A percentile compares a stretch with the other conserved stretches of the same genome.
phyloP scores from a whole-genome alignment of 2,888 invertebrate genomes.

The Lochmaea crataegi region DNA sequence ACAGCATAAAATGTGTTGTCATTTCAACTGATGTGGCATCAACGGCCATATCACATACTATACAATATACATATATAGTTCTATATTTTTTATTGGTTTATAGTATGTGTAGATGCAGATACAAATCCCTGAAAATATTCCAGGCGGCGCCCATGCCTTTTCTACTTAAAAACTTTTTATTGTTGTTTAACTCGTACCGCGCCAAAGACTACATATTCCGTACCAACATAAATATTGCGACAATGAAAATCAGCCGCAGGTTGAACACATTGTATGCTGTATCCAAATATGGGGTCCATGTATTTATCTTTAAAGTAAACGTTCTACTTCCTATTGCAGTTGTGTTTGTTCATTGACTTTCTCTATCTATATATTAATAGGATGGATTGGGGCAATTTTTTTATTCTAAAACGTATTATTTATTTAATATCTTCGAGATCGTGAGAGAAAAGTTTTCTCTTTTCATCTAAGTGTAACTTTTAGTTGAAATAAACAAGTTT shows the following conservation, averaged over 20 bases:
- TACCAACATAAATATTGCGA: conserved; percentile 2
- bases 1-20: no score
- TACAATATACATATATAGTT: no score
- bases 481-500: no score
- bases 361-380: conserved; percentile 29
- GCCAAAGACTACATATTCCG: conserved; percentile 5
- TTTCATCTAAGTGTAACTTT: no score
- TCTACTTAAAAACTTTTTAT: neutral
- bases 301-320: conserved; percentile 30
- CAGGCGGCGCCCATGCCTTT: no score
- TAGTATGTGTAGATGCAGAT: no score
- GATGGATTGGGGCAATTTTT: conserved; percentile 1
- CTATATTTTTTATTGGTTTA: no score
- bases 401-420: neutral
- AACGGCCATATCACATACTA: no score
- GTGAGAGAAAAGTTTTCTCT: no score
- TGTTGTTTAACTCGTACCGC: neutral
- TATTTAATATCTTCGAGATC: no score
- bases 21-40: no score
- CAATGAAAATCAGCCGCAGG: conserved; percentile 29
- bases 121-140: no score
- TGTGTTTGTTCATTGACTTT: conserved; percentile 34
- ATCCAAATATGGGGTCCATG: conserved; percentile 31
- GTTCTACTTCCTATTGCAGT: conserved; percentile 36
- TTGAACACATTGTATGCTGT: conserved; percentile 17